phyloP scores from a whole-genome alignment of 2,888 invertebrate species.

The Dicranocentrus wangi region DNA sequence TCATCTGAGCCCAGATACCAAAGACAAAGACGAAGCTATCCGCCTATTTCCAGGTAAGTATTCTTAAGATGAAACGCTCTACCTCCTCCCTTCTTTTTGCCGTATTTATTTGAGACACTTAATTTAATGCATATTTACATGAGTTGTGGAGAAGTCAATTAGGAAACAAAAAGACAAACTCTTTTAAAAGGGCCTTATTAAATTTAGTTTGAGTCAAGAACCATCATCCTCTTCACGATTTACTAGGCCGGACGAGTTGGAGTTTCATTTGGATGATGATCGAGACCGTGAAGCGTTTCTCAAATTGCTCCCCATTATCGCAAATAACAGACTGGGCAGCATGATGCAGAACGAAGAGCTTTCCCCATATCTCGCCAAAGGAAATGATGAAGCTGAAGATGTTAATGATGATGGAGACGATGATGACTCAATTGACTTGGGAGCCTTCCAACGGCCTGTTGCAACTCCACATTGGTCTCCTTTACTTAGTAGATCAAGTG shows the following conservation, averaged over 20 bases:
- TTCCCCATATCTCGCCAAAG: conserved; percentile 5
- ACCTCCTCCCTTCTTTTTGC: too few species aligned
- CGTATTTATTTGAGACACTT: too few species aligned
- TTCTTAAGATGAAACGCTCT: too few species aligned
- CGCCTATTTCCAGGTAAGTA: conserved; percentile 36
- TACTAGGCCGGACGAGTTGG: conserved; percentile 56
- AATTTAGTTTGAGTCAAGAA: background rate
- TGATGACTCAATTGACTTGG: conserved; percentile 44
- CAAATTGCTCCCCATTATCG: conserved; percentile 45
- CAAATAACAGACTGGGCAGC: conserved; percentile 12
- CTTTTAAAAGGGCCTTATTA: too few species aligned
- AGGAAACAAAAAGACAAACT: too few species aligned
- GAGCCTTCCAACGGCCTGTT: conserved; percentile 49
- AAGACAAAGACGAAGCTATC: conserved; percentile 60
- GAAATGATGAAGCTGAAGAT: conserved; percentile 20
- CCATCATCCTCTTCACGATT: conserved; percentile 10
- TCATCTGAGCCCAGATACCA: conserved; percentile 41
- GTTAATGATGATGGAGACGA: conserved; percentile 43
- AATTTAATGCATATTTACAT: too few species aligned
- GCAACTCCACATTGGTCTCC: conserved; percentile 48
- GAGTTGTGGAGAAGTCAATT: too few species aligned
- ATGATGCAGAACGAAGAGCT: conserved; percentile 19
- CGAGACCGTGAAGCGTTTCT: conserved; percentile 59
- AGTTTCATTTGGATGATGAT: conserved; percentile 60
- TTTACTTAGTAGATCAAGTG: conserved; percentile 32